Evolutionary conservation across 2,113 vertebrate species (phyloP).

Genomic region (Chinchilla lanigera): DNA sequence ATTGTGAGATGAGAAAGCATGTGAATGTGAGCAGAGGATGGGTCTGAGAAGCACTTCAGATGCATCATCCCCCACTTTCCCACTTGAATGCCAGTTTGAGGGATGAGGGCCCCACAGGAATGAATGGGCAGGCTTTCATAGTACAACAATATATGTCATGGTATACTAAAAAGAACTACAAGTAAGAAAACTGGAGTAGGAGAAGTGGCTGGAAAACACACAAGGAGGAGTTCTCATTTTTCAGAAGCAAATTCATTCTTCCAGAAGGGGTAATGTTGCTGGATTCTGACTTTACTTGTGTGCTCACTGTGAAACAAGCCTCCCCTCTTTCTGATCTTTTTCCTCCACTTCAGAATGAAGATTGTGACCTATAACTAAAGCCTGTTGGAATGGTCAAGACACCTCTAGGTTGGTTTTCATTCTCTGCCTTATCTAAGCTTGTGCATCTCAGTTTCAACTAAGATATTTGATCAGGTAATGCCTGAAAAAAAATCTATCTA

Average conservation of each 20-base stretch:
- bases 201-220: not conserved
- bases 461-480: not conserved
- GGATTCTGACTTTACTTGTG: not conserved
- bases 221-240: not conserved
- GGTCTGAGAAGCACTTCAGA: no score
- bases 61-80: no score
- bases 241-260: not conserved
- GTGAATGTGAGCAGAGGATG: not conserved
- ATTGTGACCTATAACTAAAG: not conserved
- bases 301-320: not conserved
- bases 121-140: not conserved
- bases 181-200: not conserved
- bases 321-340: not conserved
- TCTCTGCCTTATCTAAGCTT: accelerated
- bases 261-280: no score
- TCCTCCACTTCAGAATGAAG: not conserved
- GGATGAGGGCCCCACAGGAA: not conserved
- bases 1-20: not conserved
- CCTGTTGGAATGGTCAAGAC: not conserved
- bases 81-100: not conserved
- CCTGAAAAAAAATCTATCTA: no score
- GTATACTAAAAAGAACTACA: no score
- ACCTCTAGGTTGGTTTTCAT: accelerated
- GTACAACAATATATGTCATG: not conserved
- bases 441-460: not conserved